A percentile compares a stretch with the other conserved stretches of the same genome.
Evolutionary conservation across 2,797 vertebrate genomes (phyloP).

Genomic region (Notoglanidium macrostoma): DNA sequence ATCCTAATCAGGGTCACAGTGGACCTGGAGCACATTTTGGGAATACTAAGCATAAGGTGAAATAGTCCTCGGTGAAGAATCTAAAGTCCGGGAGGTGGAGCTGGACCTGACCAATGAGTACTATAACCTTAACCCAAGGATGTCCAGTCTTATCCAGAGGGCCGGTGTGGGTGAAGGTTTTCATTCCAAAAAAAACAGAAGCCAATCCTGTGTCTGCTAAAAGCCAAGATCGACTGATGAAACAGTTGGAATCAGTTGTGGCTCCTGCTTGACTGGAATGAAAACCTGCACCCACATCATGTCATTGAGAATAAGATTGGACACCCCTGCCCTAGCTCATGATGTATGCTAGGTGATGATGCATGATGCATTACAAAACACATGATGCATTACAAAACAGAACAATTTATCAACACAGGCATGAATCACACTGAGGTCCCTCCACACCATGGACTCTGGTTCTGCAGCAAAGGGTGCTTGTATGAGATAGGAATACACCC

Average conservation of each 20-base stretch:
- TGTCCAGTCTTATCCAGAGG: not conserved
- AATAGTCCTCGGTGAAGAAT: not conserved
- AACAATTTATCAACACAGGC: not conserved
- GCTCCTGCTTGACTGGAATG: not conserved
- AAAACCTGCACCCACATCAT: not conserved
- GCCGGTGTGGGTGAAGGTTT: not conserved
- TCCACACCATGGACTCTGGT: not conserved
- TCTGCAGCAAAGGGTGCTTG: not conserved
- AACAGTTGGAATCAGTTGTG: not conserved
- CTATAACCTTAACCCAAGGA: not conserved
- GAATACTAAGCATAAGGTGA: not conserved
- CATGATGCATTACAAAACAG: not conserved
- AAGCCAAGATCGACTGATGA: not conserved
- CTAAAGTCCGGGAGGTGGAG: not conserved
- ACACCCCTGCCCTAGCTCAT: not conserved
- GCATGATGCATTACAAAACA: not conserved
- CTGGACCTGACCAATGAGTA: not conserved
- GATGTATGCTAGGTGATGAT: too few relatives aligned
- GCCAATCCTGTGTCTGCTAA: not conserved
- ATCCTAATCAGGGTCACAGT: not conserved
- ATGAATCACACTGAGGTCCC: not conserved
- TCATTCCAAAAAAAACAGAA: not conserved
- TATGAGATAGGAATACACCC: not conserved
- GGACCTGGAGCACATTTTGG: not conserved
- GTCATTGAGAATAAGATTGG: not conserved